Conservation (phyloP, 2,888 invertebrate genomes). For the Bugula neritina region DNA sequence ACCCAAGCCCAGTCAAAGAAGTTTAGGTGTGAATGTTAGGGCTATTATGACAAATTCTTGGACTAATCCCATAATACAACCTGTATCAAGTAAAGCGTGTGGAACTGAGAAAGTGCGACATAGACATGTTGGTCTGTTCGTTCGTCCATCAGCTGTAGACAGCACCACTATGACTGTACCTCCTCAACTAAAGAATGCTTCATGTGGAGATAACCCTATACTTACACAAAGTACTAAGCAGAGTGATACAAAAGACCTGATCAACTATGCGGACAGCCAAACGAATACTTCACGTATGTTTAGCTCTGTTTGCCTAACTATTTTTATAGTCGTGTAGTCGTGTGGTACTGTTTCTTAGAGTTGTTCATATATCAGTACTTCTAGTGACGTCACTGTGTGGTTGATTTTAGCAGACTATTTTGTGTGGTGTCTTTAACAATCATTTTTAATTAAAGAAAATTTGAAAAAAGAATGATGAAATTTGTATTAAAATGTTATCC, state of each 20-base stretch:
- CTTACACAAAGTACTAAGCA: neutral
- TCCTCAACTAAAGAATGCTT: neutral
- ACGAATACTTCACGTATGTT: constrained; percentile 4
- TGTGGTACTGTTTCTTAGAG: too few relatives aligned
- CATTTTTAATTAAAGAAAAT: too few relatives aligned
- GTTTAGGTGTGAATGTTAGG: neutral
- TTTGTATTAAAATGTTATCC: too few relatives aligned
- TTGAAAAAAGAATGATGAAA: too few relatives aligned
- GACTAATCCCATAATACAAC: neutral
- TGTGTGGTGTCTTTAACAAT: too few relatives aligned
- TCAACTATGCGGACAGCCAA: neutral
- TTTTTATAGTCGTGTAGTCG: too few relatives aligned
- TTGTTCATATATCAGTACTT: too few relatives aligned
- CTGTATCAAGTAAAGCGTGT: neutral
- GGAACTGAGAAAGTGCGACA: neutral
- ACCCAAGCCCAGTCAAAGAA: neutral
- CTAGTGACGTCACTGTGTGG: too few relatives aligned
- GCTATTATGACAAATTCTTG: neutral
- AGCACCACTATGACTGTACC: neutral
- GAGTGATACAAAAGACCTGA: neutral
- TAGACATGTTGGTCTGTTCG: constrained; percentile 18
- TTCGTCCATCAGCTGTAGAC: neutral
- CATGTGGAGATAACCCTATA: neutral
- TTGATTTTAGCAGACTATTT: too few relatives aligned
- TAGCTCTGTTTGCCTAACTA: too few relatives aligned